phyloP scores from a whole-genome alignment of 92 coral and sea anemone species.

The Bergia sp. region DNA sequence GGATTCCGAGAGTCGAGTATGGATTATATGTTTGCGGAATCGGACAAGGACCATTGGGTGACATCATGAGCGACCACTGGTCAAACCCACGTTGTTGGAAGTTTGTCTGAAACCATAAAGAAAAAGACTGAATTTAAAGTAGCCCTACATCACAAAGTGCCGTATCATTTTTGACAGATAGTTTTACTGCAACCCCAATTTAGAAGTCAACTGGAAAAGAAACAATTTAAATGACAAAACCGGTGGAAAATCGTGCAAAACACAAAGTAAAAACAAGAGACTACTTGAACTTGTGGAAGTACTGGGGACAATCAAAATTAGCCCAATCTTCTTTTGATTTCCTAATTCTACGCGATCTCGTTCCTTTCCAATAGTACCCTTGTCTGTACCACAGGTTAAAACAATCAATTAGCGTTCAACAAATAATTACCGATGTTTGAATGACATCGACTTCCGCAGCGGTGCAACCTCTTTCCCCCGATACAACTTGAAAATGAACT shows the following conservation, averaged over 20 bases:
- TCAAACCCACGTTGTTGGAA: background rate
- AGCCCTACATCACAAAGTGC: background rate
- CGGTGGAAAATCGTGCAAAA: no score
- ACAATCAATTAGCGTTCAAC: background rate
- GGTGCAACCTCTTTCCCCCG: slow-evolving; percentile 28
- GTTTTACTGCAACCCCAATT: background rate
- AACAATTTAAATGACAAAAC: no score
- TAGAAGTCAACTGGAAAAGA: no score
- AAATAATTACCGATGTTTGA: background rate
- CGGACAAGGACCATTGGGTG: background rate
- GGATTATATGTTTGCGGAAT: background rate
- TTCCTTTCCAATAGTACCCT: no score
- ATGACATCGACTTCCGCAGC: slow-evolving; percentile 19
- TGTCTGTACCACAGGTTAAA: background rate
- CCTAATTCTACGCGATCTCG: no score
- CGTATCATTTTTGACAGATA: background rate
- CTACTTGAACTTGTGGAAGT: no score
- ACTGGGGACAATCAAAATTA: no score
- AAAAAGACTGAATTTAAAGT: background rate
- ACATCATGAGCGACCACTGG: background rate
- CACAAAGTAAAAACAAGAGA: no score
- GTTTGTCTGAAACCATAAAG: background rate
- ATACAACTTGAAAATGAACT: slow-evolving; percentile 49
- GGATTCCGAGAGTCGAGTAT: background rate
- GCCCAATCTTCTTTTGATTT: no score